Evolutionary conservation across 2,113 vertebrate genomes (phyloP), one percentile per base, ranked within the genome.

Genomic region (Crotophaga sulcirostris): DNA sequence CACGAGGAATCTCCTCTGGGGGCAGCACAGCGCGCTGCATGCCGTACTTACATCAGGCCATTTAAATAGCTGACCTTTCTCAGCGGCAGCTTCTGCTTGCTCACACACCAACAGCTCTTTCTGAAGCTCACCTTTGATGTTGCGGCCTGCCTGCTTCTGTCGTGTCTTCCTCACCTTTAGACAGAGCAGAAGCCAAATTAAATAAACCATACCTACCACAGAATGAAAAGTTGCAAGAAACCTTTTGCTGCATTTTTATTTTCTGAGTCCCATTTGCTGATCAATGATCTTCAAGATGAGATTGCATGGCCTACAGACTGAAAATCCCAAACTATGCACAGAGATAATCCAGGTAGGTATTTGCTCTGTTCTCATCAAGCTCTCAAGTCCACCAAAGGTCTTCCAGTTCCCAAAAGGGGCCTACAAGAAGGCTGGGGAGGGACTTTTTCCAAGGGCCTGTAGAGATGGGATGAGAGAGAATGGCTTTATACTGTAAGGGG

Each of bases 41-140:
- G 74, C 81, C 95, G 91, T 81, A 54, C 54, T 96, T 97, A 97
- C 96, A 98, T 87, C 83, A 93, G 92, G 47, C 79, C 84, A 88
- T 88, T 96, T 96, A 96, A 94, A 88, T 28, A 60, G 78, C 55
- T 94, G 97, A 91, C 87, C 89, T 96, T 96, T 89, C 81, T 51
- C 54, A 96, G 92, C 44, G 66, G 66, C 87, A 76, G 36, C 83
- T 97, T 89, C 82, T 96, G 77, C 87, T 91, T 85, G 79, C 44
- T 90, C 82, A 33, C 10, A 54, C 54, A 67, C 25, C 8, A 40
- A 64, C 80, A 51, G 17, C 75, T 87, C 82, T 56, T 91, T 79
- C 93, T 76, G 88, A 40, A 85, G 83, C 64, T 92, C 93, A 95
- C 84, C 58, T 97, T 98, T 95, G 73, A 14, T 74, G 55, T 56